phyloP scores from a whole-genome alignment of 2,888 invertebrate species.

The Galerucella calmariensis region DNA sequence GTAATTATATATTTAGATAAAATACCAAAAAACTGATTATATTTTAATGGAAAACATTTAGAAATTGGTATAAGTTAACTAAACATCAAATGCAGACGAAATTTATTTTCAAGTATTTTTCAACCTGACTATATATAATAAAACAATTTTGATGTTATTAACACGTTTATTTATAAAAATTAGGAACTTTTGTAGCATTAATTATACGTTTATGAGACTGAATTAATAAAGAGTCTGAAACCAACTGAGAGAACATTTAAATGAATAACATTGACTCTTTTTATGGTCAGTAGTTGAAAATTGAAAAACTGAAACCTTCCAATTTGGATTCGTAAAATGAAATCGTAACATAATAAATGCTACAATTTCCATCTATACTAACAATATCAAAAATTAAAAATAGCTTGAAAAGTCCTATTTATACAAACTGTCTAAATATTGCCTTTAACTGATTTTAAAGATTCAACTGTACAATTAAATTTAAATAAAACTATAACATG shows the following conservation, averaged over 20 bases:
- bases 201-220: background rate
- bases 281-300: too few species aligned
- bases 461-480: background rate
- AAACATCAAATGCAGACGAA: too few species aligned
- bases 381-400: background rate
- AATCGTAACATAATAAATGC: background rate
- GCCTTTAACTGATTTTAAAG: background rate
- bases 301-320: too few species aligned
- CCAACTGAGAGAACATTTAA: too few species aligned
- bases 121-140: background rate
- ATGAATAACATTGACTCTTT: too few species aligned
- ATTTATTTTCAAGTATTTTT: too few species aligned
- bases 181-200: background rate
- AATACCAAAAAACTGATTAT: too few species aligned
- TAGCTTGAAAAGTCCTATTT: background rate
- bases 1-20: too few species aligned
- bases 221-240: too few species aligned
- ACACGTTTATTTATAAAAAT: background rate
- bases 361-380: background rate
- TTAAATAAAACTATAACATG: background rate
- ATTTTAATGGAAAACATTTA: too few species aligned
- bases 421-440: background rate
- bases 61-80: too few species aligned
- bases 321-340: too few species aligned
- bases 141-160: background rate